Evolutionary conservation across 2,113 vertebrate genomes (phyloP).

Genomic region (Phalacrocorax aristotelis): DNA sequence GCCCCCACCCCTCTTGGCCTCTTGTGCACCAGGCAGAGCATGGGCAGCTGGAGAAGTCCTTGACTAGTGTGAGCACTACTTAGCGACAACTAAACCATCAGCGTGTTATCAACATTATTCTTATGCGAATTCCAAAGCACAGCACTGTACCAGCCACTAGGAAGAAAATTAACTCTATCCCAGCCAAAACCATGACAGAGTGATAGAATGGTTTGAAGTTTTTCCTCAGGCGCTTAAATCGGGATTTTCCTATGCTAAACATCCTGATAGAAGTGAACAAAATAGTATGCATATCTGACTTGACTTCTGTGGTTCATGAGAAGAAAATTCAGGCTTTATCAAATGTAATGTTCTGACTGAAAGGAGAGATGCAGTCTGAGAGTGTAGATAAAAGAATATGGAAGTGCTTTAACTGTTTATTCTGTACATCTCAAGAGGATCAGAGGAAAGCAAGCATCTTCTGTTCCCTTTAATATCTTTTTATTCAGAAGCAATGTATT

Average conservation of each 20-base stretch:
- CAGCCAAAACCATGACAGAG: too few species aligned
- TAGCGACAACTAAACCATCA: too few species aligned
- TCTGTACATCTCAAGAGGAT: not conserved
- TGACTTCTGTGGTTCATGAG: not conserved
- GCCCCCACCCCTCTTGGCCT: too few species aligned
- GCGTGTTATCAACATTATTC: too few species aligned
- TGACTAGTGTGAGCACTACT: too few species aligned
- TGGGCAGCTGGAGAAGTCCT: too few species aligned
- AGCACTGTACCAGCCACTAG: too few species aligned
- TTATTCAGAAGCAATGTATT: not conserved
- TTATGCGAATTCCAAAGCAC: too few species aligned
- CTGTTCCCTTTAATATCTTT: not conserved
- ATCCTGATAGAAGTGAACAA: not conserved
- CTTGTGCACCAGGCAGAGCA: too few species aligned
- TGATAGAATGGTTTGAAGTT: not conserved
- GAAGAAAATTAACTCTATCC: too few species aligned
- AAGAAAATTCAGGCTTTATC: not conserved
- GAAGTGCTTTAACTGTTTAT: not conserved
- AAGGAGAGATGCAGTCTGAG: not conserved
- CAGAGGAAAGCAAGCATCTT: not conserved
- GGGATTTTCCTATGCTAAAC: not conserved
- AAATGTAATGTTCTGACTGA: not conserved
- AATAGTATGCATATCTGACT: not conserved
- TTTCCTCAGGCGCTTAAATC: not conserved
- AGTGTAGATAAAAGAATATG: not conserved